A percentile compares a stretch with the other conserved stretches of the same genome.
Conservation (phyloP, 2,113 vertebrate species). For the Jaculus jaculus region DNA sequence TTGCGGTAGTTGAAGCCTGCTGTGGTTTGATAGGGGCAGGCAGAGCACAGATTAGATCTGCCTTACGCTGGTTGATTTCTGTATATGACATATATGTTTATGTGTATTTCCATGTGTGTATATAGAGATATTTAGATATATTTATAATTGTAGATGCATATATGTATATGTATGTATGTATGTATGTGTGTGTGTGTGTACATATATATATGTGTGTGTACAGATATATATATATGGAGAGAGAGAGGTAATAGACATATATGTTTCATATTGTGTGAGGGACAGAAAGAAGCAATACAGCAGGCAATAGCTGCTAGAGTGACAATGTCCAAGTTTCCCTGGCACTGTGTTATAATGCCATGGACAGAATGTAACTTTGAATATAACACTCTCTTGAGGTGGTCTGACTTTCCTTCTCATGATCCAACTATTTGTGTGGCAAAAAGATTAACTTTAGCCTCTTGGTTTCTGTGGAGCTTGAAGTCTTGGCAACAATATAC, state of each 20-base stretch:
- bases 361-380: background rate
- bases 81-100: background rate
- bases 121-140: too few relatives aligned
- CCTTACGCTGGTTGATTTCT: background rate
- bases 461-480: background rate
- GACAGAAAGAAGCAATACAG: background rate
- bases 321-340: background rate
- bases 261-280: background rate
- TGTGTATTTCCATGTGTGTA: background rate
- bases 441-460: background rate
- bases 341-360: background rate
- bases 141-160: background rate
- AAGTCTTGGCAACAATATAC: background rate
- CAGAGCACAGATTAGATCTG: rapidly evolving
- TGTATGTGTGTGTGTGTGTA: background rate
- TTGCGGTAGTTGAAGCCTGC: background rate
- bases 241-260: background rate
- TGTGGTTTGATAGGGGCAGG: background rate
- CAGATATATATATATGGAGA: too few relatives aligned
- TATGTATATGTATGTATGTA: background rate
- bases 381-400: background rate
- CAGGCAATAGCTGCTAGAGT: background rate
- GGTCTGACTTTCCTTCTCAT: background rate
- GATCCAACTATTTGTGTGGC: background rate
- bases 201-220: background rate